Evolutionary conservation across 2,797 vertebrate species (phyloP), one percentile per base, ranked within the genome.

Genomic region (Leptoclinus maculatus): DNA sequence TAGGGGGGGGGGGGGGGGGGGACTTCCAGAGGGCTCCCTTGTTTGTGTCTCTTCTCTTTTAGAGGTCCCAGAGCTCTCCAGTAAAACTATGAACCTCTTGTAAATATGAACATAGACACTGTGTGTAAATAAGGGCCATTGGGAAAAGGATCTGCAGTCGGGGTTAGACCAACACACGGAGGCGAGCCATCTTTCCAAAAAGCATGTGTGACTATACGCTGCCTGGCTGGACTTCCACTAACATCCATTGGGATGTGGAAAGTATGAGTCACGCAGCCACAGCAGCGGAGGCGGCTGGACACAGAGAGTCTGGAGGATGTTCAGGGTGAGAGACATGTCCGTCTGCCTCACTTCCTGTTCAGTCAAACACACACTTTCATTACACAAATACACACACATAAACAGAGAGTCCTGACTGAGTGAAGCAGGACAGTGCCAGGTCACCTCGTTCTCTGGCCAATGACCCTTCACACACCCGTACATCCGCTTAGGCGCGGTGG

Each of bases 181-280:
- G 62, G 83, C n/a, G 7, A 85, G 76, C 83, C 81, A 56, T 71
- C 80, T 83, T 86, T 88, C 67, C 73, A 79, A 84, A 80, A 88
- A 86, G 41, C 66, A 70, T 83, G 88, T 85, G 80, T 71, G 78
- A 84, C 86, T 85, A 32, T 47, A 74, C 81, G 83, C 86, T 79
- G 83, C 78, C 80, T 84, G 85, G 79, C 82, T 75, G 87, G 84
- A 84, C 88, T 81, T 89, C 83, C 71, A 83, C 83, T 78, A 82
- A 92, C 89, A 92, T 93, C 91, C 87, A 92, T 86, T 76, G 84
- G 93, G 88, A 92, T 91, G 91, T 94, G 95, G 95, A 95, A 95
- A 94, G 73, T 89, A 84, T 95, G 94, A 95, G 89, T 96, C 95
- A 96, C 88, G 60, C 86, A 79, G 79, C 64, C 81, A 84, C 71